Conservation (phyloP, 2,888 invertebrate species). For the Onchidella celtica region DNA sequence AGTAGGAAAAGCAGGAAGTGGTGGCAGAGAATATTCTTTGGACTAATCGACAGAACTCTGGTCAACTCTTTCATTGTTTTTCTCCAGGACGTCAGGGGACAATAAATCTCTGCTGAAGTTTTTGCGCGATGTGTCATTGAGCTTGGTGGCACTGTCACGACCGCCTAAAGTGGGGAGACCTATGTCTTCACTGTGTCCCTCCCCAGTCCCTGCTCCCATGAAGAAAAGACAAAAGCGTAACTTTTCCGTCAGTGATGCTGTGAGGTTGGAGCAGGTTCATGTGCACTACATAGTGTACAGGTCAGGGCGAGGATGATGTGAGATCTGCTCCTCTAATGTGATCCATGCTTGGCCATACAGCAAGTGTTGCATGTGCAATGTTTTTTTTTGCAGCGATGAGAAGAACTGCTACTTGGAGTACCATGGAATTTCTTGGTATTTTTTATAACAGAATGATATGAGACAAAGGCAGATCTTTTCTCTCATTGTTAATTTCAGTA, state of each 20-base stretch:
- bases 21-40: slow-evolving; percentile 40
- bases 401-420: slow-evolving; percentile 1
- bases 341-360: slow-evolving; percentile 5
- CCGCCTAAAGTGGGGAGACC: slow-evolving; percentile 24
- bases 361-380: slow-evolving; percentile 16
- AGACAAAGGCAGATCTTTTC: no score
- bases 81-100: not conserved
- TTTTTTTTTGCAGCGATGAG: slow-evolving; percentile 17
- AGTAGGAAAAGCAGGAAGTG: slow-evolving; percentile 41
- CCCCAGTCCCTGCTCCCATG: not conserved
- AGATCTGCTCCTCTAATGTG: not conserved
- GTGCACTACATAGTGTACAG: not conserved
- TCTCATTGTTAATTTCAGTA: no score
- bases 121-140: slow-evolving; percentile 9
- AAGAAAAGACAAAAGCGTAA: not conserved
- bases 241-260: slow-evolving; percentile 9
- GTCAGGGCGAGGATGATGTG: not conserved
- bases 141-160: slow-evolving; percentile 7
- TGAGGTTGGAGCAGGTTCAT: slow-evolving; percentile 19
- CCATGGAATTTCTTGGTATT: not conserved
- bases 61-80: slow-evolving; percentile 16
- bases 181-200: slow-evolving; percentile 23
- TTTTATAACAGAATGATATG: no score
- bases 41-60: slow-evolving; percentile 12
- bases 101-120: slow-evolving; percentile 9